Base-by-base conservation (phyloP, 2,797 vertebrate genomes). In the Hippocampus kuda region DNA sequence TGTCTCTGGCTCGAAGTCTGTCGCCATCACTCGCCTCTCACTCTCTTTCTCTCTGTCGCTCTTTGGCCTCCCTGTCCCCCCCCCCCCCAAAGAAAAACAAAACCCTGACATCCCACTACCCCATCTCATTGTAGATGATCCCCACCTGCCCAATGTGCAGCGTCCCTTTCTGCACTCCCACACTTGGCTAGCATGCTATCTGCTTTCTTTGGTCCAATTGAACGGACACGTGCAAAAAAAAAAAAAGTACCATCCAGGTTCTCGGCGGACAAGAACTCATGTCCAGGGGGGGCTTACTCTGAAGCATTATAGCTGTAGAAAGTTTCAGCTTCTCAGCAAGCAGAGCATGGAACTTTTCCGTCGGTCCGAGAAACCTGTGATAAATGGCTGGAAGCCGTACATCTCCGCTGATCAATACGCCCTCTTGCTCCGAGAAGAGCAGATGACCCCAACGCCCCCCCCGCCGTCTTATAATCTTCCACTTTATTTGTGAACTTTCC, bases 321-420 rank as follows among this genome's bases (percentile, higher is more conserved):
- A 81, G 85, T 84, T 85, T 82, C 87, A 85, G 84, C 86, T 83
- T 83, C 85, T 87, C 80, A 77, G 87, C 79, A 81, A 77, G 81
- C 71, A 18, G 13, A 18, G 57, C 57, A 60, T 34, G 5, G 34
- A 38, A 38, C 87, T 89, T 90, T 88, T 90, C 83, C 87, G 71
- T 82, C 79, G 86, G 88, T 85, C 87, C 87, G 88, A 90, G 88
- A 88, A 88, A 83, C 87, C 80, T 53, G 81, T 92, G 91, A 92
- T 91, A 87, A 91, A 92, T 91, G 84, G 82, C 83, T 83, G 59
- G 78, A 83, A 89, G 88, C 86, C 83, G 81, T 81, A 83, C 82
- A 83, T 88, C 88, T 89, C 81, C 76, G 78, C 76, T 84, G 84
- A 92, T 92, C 91, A 87, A 92, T 92, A 91, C 89, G 79, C 86